phyloP scores from a whole-genome alignment of 2,113 vertebrate genomes.

The Echinops telfairi region DNA sequence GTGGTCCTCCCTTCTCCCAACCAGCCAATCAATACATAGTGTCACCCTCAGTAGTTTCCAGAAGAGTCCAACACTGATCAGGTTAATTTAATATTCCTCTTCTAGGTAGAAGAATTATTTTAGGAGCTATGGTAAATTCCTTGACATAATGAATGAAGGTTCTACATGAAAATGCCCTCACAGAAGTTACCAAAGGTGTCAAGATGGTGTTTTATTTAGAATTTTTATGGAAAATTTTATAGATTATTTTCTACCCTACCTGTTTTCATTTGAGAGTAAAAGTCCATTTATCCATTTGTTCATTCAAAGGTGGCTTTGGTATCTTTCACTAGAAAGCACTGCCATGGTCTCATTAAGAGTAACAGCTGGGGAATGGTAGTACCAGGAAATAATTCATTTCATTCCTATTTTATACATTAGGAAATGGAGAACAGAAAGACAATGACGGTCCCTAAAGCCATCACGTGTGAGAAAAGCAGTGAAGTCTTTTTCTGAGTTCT shows the following conservation, averaged over 20 bases:
- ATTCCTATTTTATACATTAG: constrained; percentile 5
- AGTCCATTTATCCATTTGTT: neutral
- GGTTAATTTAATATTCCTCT: neutral
- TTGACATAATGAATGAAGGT: constrained; percentile 9
- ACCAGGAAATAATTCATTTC: neutral
- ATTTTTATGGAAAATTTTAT: neutral
- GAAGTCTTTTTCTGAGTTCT: neutral
- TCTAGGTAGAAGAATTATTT: neutral
- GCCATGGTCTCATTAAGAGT: constrained; percentile 11
- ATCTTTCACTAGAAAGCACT: constrained; percentile 26
- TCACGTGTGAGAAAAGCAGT: neutral
- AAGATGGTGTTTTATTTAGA: constrained; percentile 33
- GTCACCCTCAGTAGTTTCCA: neutral
- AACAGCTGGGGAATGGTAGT: neutral
- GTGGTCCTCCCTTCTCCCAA: neutral
- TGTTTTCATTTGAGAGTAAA: constrained; percentile 3
- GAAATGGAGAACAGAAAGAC: constrained; percentile 38
- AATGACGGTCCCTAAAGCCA: neutral
- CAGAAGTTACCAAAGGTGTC: constrained; percentile 4
- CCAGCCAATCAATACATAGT: neutral
- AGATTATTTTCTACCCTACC: neutral
- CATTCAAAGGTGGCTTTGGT: neutral
- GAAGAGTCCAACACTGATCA: constrained; percentile 31
- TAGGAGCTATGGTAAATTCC: neutral
- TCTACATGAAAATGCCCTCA: constrained; percentile 21